Evolutionary conservation across 1,140 invertebrate genomes (phyloP), one percentile per base, ranked within the genome.

Genomic region (Armadillidium nasatum): DNA sequence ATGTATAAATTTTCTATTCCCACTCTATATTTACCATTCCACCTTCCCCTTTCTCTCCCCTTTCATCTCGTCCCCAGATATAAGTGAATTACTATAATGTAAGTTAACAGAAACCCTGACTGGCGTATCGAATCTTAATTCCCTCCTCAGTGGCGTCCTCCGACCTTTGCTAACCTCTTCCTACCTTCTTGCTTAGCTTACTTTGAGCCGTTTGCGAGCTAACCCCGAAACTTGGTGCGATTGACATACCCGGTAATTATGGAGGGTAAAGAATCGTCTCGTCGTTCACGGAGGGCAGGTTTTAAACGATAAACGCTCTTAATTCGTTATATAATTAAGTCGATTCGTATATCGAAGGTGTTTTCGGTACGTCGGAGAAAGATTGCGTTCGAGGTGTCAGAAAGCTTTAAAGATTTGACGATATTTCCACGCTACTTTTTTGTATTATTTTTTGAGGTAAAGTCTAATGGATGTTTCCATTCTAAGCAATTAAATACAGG

Each of bases 371-470:
- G 19, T 60, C 50, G 7, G 11, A 15, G 11, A 60, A 60, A 60
- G 50, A 19, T 60, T 19, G 50, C 50, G 19, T 60, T 60, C 19
- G 7, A 60, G 50, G 50, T 60, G 50, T 60, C 50, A 60, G 19
- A 60, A 60, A 60, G 50, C 50, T 60, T 60, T 60, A 60, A 60
- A 60, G 50, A 60, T 60, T 60, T 60, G 50, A 60, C 50, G 50
- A 60, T 60, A 60, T 60, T 60, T 60, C 11, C 50, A 60, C 50
- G 50, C 50, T 60, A 60, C 50, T 60, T 60, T 50, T 50, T 60
- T 15, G 19, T 15, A 13, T 19, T 60, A 15, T 60, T 60, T 13
- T 13, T 13, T 15, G 19, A 19, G 19, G 50, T 19, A 60, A 60
- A 60, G 19, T 19, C 50, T 60, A 60, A 60, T 60, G 50, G 50